Evolutionary conservation across 1,140 invertebrate genomes (phyloP), one percentile per base, ranked within the genome.

Genomic region (Drosophila ohnishii): DNA sequence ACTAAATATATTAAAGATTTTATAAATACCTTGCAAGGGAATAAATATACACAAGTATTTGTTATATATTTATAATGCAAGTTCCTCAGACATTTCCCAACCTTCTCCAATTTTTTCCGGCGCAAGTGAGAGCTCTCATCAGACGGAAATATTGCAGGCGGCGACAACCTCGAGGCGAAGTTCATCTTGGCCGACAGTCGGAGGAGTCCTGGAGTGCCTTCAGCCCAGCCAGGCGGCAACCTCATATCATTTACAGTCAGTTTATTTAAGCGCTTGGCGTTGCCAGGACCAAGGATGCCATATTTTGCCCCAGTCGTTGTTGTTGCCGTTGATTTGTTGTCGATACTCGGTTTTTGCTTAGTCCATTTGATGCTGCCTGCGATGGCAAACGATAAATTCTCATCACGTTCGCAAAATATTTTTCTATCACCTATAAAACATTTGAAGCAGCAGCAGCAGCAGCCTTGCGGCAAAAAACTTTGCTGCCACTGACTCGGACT

Each of bases 371-470:
- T 73, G 80, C 59, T 64, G 78, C 51, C 63, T 64, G 70, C 78
- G 60, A 75, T 72, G 67, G 69, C 83, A 44, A 87, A 64, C 75
- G 62, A 86, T 86, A 86, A 86, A 86, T 86, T 86, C 83, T 75
- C 82, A 86, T 86, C 82, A 86, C 82, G 82, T 87, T 87, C 85
- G 75, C 75, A 87, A 88, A 86, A 86, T 86, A 86, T 86, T 86
- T 87, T 86, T 88, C 83, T 82, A 86, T 86, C 82, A 86, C 82
- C 82, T 86, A 86, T 86, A 86, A 86, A 88, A 86, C 82, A 86
- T 87, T 87, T 86, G 72, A 83, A 73, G 72, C 76, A 47, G 80
- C 14, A 66, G 80, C 72, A 22, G 44, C 44, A 69, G 80, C 14
- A 66, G 80, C 72, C 80, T 74, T 72, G 72, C 57, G 80, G 80